Evolutionary conservation across 2,888 invertebrate genomes (phyloP).

Genomic region (Trissoscelio sp.): DNA sequence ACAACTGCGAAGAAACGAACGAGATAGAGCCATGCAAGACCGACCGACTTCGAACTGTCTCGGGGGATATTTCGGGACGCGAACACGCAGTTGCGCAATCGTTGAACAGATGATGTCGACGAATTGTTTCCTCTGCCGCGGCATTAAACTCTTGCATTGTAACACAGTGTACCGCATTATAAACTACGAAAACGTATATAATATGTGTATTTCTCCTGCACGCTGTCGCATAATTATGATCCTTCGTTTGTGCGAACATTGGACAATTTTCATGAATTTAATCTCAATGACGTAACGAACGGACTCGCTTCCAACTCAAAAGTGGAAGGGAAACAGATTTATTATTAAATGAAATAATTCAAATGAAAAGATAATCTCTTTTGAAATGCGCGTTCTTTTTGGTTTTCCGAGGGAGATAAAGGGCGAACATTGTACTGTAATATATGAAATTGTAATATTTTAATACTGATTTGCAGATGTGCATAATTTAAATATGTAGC

Average conservation of each 20-base stretch:
- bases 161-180: slow-evolving; percentile 66
- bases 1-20: slow-evolving; percentile 59
- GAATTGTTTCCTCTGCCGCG: slow-evolving; percentile 48
- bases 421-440: slow-evolving; percentile 78
- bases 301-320: slow-evolving; percentile 31
- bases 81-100: slow-evolving; percentile 26
- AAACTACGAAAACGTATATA: slow-evolving; percentile 60
- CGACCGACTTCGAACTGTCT: slow-evolving; percentile 39
- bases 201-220: slow-evolving; percentile 69
- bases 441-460: slow-evolving; percentile 84
- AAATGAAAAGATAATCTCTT: not conserved
- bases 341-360: not conserved
- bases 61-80: slow-evolving; percentile 33
- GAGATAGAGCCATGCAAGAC: slow-evolving; percentile 7
- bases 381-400: slow-evolving; percentile 10
- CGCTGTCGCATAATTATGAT: slow-evolving; percentile 65
- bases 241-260: slow-evolving; percentile 56
- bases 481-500: slow-evolving; percentile 82
- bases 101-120: slow-evolving; percentile 35
- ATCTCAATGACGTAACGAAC: slow-evolving; percentile 32
- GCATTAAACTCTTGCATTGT: slow-evolving; percentile 60
- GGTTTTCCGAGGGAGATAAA: slow-evolving; percentile 66
- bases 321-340: slow-evolving; percentile 21
- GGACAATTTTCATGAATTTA: no score
- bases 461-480: slow-evolving; percentile 84